phyloP scores from a whole-genome alignment of 2,113 vertebrate genomes.

The Dasyprocta punctata region DNA sequence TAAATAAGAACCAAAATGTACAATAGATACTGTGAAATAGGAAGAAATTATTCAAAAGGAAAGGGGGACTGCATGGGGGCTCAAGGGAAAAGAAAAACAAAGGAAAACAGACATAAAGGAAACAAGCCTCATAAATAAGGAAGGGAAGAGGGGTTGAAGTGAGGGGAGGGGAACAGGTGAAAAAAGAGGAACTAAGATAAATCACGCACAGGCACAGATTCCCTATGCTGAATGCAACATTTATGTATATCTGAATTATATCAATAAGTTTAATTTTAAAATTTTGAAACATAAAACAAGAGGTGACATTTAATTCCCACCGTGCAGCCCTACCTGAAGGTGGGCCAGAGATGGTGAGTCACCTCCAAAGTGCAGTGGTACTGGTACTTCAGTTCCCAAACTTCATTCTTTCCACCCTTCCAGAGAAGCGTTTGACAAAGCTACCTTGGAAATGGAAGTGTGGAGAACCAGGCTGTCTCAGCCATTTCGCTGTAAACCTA shows the following conservation, averaged over 20 bases:
- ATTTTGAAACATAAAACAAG: not conserved
- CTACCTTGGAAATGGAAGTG: not conserved
- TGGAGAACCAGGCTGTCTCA: not conserved
- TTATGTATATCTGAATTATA: too few relatives aligned
- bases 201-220: too few relatives aligned
- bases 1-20: not conserved
- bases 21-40: too few relatives aligned
- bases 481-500: not conserved
- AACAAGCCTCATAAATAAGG: too few relatives aligned
- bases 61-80: not conserved
- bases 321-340: too few relatives aligned
- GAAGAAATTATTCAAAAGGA: not conserved
- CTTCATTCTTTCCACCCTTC: not conserved
- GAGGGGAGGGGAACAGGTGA: too few relatives aligned
- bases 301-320: not conserved
- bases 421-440: not conserved
- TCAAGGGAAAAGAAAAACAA: too few relatives aligned
- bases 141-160: too few relatives aligned
- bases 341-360: not conserved
- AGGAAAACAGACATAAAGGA: too few relatives aligned
- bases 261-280: too few relatives aligned
- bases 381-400: not conserved
- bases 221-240: too few relatives aligned
- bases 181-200: too few relatives aligned
- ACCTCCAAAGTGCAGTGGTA: not conserved